phyloP scores from a whole-genome alignment of 2,113 vertebrate genomes.

The Salminus brasiliensis region DNA sequence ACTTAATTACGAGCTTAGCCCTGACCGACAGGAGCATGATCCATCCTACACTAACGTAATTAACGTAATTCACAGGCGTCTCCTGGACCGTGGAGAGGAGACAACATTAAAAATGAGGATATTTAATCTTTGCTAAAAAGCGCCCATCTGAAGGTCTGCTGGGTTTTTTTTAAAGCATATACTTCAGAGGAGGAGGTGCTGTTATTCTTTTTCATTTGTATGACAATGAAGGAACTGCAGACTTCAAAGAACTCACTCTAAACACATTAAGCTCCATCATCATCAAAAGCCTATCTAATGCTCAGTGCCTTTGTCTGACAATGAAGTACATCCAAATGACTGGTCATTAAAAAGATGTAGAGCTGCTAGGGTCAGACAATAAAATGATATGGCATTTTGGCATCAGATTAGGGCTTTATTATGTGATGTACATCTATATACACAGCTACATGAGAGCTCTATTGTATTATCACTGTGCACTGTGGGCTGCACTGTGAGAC shows the following conservation, averaged over 20 bases:
- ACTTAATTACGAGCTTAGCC: conserved; percentile 57
- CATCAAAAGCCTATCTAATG: conserved; percentile 14
- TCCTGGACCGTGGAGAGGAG: conserved; percentile 35
- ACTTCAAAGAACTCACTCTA: conserved; percentile 27
- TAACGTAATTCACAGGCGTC: conserved; percentile 49
- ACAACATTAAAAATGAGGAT: conserved; percentile 35
- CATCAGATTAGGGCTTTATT: conserved; percentile 18
- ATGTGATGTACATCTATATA: neutral
- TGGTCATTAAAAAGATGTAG: conserved; percentile 28
- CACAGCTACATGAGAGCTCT: neutral
- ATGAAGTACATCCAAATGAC: conserved; percentile 23
- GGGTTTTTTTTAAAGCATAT: conserved; percentile 14
- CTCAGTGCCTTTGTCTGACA: conserved; percentile 21
- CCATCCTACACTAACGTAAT: conserved; percentile 49
- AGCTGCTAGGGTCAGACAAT: conserved; percentile 25
- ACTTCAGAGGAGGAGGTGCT: conserved; percentile 10
- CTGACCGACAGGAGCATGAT: conserved; percentile 50
- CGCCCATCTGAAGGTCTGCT: conserved; percentile 16
- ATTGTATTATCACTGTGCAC: neutral
- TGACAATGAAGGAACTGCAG: conserved; percentile 37
- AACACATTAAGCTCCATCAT: conserved; percentile 18
- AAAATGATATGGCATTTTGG: conserved; percentile 22
- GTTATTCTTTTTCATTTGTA: conserved; percentile 42
- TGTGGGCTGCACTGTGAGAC: neutral
- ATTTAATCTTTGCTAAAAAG: neutral